Percentiles rank a stretch among this genome's conserved stretches.
phyloP scores from a whole-genome alignment of 2,797 vertebrate genomes.

The Euphonia xanthogaster region DNA sequence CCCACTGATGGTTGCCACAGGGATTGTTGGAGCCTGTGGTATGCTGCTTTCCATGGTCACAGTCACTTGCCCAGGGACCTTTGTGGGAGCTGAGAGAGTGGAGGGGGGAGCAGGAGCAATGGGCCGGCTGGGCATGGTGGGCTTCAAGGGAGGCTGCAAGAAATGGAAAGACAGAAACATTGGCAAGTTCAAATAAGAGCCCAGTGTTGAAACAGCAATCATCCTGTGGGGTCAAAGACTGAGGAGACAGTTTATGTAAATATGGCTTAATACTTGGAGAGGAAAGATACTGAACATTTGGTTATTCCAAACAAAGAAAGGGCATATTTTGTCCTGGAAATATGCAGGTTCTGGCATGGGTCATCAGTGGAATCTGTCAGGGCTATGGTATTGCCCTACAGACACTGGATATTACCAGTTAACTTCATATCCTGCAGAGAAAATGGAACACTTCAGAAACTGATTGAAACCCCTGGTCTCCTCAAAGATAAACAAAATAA shows the following conservation, averaged over 20 bases:
- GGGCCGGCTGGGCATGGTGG: constrained; percentile 92
- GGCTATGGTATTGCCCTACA: background rate
- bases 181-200: background rate
- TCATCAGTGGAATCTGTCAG: background rate
- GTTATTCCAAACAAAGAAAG: background rate
- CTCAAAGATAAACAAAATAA: background rate
- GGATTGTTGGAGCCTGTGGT: constrained; percentile 90
- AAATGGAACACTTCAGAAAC: background rate
- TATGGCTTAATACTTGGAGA: background rate
- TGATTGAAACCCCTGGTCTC: background rate
- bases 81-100: constrained; percentile 86
- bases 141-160: constrained; percentile 87
- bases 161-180: background rate
- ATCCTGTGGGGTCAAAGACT: background rate
- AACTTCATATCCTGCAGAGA: background rate
- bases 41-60: constrained; percentile 93
- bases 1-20: constrained; percentile 97
- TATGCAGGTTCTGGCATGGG: background rate
- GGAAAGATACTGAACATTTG: background rate
- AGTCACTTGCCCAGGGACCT: constrained; percentile 92
- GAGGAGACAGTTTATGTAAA: background rate
- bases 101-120: constrained; percentile 96
- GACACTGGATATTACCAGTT: background rate
- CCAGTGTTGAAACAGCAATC: background rate
- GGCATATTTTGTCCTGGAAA: background rate